These are phyloP conservation scores for Tetheella fluctuosa DNA, from an alignment of 2,888 invertebrate species.

Conservation along the genomic window DNA sequence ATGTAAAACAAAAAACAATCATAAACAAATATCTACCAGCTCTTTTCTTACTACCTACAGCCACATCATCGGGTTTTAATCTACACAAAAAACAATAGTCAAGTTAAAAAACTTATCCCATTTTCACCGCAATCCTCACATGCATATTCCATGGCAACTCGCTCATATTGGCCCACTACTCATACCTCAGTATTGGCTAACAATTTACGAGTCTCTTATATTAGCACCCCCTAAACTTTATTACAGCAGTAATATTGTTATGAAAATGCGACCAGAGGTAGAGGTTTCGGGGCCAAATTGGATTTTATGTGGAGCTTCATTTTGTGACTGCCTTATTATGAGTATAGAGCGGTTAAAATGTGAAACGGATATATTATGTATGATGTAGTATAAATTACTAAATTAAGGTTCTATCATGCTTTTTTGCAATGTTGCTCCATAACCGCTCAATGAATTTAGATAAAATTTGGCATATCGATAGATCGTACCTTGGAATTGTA, in stretches of 20 bases:
- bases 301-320: constrained; percentile 11
- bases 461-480: too few relatives aligned
- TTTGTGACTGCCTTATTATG: background rate
- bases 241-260: constrained; percentile 57
- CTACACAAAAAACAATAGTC: too few relatives aligned
- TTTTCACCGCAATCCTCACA: background rate
- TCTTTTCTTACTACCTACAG: too few relatives aligned
- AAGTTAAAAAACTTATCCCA: background rate
- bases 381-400: background rate
- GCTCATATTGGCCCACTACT: background rate
- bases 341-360: constrained; percentile 4
- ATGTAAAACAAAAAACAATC: too few relatives aligned
- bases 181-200: constrained; percentile 38
- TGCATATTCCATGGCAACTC: background rate
- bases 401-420: too few relatives aligned
- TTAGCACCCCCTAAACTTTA: constrained; percentile 58
- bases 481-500: too few relatives aligned
- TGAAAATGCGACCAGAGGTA: constrained; percentile 42
- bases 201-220: constrained; percentile 54
- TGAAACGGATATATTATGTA: too few relatives aligned
- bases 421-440: too few relatives aligned
- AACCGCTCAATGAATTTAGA: too few relatives aligned
- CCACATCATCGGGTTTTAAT: too few relatives aligned
- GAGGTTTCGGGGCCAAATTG: constrained; percentile 1
- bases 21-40: too few relatives aligned